Base-by-base conservation (phyloP, 2,797 vertebrate genomes). In the Pagetopsis macropterus region DNA sequence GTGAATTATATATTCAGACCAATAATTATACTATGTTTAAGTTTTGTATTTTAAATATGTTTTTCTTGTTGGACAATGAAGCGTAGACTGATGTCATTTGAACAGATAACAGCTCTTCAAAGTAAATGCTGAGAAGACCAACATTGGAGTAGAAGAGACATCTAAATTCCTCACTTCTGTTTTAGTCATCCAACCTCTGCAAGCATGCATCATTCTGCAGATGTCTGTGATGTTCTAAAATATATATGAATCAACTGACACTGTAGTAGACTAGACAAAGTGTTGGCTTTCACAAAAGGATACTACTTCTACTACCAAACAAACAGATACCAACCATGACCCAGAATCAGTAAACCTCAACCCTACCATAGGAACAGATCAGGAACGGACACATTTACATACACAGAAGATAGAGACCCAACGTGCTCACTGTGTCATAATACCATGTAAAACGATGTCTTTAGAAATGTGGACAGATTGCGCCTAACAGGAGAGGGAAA, bases 401-500 rank as follows among this genome's bases (percentile, higher is more conserved):
- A 69, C 45, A 33, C 21, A 72, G 63, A 72, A 60, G 58, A 62
- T 1, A 45, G 31, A 54, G 52, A 59, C 21, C 48, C 48, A 63
- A 62, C 43, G 49, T 55, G 33, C 49, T 59, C 43, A 14, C 48
- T 50, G 45, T 68, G 57, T 70, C 79, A 83, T 60, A 76, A 84
- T 55, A 63, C 78, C 70, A 79, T 85, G 27, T 72, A 70, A 66
- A 82, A 75, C 66, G 17, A 40, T 71, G 58, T 73, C 70, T 76
- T 84, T 66, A 49, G 60, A 79, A 81, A 84, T 62, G 65, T 57
- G 48, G 43, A 63, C 59, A 23, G 23, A 23, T 2, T 2, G 21
- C 70, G 60, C 43, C 55, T 79, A 86, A 84, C 79, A 72, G 73
- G 79, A 87, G 63, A 78, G 62, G 66, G 81, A 87, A 90, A 90